These are phyloP conservation scores for Macrobrachium nipponense DNA, from an alignment of 1,140 invertebrate genomes.

Conservation along the genomic window DNA sequence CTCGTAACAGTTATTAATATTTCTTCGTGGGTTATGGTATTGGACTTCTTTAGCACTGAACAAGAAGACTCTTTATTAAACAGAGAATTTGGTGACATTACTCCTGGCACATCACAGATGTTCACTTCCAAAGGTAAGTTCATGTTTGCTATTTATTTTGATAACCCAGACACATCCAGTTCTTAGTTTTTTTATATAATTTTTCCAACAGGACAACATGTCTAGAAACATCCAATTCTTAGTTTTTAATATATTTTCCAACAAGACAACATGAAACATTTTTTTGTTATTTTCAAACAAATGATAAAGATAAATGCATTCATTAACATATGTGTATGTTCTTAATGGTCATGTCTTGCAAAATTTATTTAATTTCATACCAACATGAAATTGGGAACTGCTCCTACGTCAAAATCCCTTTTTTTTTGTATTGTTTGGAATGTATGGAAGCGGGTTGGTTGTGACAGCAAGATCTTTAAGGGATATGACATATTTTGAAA, in stretches of 20 bases:
- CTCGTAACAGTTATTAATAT: slow-evolving; percentile 90
- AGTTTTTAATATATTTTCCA: not conserved
- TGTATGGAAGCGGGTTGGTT: too few species aligned
- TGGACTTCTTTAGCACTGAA: slow-evolving; percentile 86
- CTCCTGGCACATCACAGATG: not conserved
- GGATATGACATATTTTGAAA: too few species aligned
- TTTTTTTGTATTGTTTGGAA: too few species aligned
- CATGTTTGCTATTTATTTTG: not conserved
- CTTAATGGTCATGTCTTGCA: too few species aligned
- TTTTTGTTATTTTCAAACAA: too few species aligned
- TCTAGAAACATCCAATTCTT: not conserved
- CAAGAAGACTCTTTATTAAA: slow-evolving; percentile 11
- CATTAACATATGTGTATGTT: too few species aligned
- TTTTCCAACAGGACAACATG: not conserved
- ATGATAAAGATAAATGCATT: too few species aligned
- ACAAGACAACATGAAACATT: not conserved
- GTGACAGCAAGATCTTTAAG: too few species aligned
- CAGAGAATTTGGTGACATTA: slow-evolving; percentile 1
- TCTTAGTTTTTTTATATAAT: not conserved
- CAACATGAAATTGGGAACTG: too few species aligned
- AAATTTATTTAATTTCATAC: too few species aligned
- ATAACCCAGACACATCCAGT: not conserved
- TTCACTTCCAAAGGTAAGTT: slow-evolving; percentile 5
- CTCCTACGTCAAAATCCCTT: too few species aligned
- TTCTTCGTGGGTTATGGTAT: slow-evolving; percentile 91